Evolutionary conservation across 2,888 invertebrate genomes (phyloP), one percentile per base, ranked within the genome.

Genomic region (Mystacides longicornis): DNA sequence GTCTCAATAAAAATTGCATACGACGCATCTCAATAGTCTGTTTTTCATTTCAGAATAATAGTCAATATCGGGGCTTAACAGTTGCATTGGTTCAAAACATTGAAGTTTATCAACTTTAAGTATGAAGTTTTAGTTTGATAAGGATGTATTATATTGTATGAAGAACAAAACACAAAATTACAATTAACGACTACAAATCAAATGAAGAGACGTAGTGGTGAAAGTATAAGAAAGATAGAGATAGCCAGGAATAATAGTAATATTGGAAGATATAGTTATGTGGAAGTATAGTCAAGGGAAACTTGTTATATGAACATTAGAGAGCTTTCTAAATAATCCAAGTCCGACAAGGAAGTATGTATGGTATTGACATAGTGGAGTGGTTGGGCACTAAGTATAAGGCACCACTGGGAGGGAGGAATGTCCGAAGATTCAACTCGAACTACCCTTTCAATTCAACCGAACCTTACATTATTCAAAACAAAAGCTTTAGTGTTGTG

Each of bases 321-420:
- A 77, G 77, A 77, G 77, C 77, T 77, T 77, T 77, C 77, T 77
- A 77, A 77, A 77, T 77, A 77, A 77, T 77, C 77, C 76, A 75
- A 77, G 77, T 77, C 77, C 76, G 73, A 75, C 68, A 71, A 75
- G 74, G 74, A 75, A 75, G 76, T 75, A 74, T 72, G 76, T 77
- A 77, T 77, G 77, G 77, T 77, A 77, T 77, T 77, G 77, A 77
- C 77, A 77, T 67, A 77, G 77, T 74, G 71, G 74, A 75, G 74
- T 77, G 76, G 76, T 75, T 74, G 74, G 75, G 75, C 74, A 71
- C 59, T 63, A 62, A 61, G 74, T 75, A 75, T 77, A 77, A 77
- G 75, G 69, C 37, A 19, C 11, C 73, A 66, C 60, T 58, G 60
- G 61, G 45, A 42, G 51, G 52, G 51, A 51, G 42, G 54, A 53